phyloP scores from a whole-genome alignment of 2,888 invertebrate species.

The Frankliniella intonsa region DNA sequence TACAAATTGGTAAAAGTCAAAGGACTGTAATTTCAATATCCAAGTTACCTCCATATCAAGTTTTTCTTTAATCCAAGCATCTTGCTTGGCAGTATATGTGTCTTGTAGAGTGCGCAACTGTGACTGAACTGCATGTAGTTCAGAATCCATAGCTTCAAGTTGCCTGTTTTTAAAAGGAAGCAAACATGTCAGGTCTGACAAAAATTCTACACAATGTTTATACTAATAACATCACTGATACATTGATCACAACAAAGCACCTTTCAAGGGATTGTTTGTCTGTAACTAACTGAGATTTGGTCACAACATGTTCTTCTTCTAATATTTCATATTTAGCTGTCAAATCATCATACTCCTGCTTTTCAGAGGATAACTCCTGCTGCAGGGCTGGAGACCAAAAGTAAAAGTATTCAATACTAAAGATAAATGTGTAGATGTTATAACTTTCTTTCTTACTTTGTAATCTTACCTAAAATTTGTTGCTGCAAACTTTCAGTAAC shows the following conservation, averaged over 20 bases:
- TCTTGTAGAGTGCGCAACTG: constrained; percentile 64
- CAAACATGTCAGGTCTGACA: constrained; percentile 30
- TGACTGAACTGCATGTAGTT: constrained; percentile 56
- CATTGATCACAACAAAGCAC: constrained; percentile 46
- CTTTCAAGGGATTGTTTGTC: constrained; percentile 75
- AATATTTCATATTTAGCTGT: constrained; percentile 77
- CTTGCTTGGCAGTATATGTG: constrained; percentile 59
- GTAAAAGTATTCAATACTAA: neutral
- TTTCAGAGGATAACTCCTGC: constrained; percentile 60
- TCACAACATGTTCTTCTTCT: constrained; percentile 78
- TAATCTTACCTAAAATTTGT: constrained; percentile 4
- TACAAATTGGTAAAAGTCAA: neutral
- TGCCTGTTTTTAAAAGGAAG: constrained; percentile 49
- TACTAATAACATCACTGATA: constrained; percentile 42
- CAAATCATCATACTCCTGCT: constrained; percentile 71
- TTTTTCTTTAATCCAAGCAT: constrained; percentile 70
- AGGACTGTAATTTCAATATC: neutral
- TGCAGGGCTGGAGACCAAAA: constrained; percentile 56
- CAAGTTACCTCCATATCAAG: constrained; percentile 59
- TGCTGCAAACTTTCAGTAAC: constrained; percentile 20
- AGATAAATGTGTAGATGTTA: neutral
- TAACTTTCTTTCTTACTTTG: neutral
- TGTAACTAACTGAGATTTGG: constrained; percentile 73
- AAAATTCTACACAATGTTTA: constrained; percentile 28
- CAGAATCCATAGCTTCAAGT: constrained; percentile 57